These are phyloP conservation scores for Anticlea derivata DNA, from an alignment of 2,888 invertebrate genomes.

Conservation along the genomic window DNA sequence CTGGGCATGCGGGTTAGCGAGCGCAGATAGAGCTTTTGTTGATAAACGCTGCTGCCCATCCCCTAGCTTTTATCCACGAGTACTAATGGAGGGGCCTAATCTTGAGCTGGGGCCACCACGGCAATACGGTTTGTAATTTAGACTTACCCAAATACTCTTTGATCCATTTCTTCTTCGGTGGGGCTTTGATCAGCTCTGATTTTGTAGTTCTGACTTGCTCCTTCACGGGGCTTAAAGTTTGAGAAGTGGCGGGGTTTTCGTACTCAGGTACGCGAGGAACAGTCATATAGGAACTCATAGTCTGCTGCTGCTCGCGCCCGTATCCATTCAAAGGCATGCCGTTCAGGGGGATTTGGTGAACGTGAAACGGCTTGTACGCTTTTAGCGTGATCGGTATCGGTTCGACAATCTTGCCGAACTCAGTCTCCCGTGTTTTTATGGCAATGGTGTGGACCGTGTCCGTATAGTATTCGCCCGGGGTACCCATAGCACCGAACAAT, in stretches of 20 bases:
- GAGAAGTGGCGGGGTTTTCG: slow-evolving; percentile 54
- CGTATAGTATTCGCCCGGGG: slow-evolving; percentile 63
- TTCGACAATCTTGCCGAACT: slow-evolving; percentile 70
- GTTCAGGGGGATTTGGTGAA: slow-evolving; percentile 51
- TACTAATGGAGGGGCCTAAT: too few relatives aligned
- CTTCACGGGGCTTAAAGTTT: slow-evolving; percentile 49
- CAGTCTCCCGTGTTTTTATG: slow-evolving; percentile 73
- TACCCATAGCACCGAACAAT: slow-evolving; percentile 66
- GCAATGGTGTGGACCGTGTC: slow-evolving; percentile 71
- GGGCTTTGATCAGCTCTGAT: slow-evolving; percentile 67
- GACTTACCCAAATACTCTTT: slow-evolving; percentile 86
- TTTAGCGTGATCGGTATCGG: slow-evolving; percentile 71
- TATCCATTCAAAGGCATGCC: slow-evolving; percentile 43
- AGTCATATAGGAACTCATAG: slow-evolving; percentile 50
- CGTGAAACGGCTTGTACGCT: slow-evolving; percentile 62
- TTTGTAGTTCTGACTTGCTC: slow-evolving; percentile 48
- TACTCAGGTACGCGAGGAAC: slow-evolving; percentile 49
- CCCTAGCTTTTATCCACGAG: too few relatives aligned
- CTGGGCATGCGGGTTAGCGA: too few relatives aligned
- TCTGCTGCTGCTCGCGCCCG: slow-evolving; percentile 55
- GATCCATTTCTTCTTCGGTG: slow-evolving; percentile 91
- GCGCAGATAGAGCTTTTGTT: too few relatives aligned
- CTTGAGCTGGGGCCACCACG: too few relatives aligned
- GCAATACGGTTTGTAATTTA: too few relatives aligned
- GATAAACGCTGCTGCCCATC: too few relatives aligned